Evolutionary conservation across 2,113 vertebrate species (phyloP), one percentile per base, ranked within the genome.

Genomic region (Cinclus mexicanus): DNA sequence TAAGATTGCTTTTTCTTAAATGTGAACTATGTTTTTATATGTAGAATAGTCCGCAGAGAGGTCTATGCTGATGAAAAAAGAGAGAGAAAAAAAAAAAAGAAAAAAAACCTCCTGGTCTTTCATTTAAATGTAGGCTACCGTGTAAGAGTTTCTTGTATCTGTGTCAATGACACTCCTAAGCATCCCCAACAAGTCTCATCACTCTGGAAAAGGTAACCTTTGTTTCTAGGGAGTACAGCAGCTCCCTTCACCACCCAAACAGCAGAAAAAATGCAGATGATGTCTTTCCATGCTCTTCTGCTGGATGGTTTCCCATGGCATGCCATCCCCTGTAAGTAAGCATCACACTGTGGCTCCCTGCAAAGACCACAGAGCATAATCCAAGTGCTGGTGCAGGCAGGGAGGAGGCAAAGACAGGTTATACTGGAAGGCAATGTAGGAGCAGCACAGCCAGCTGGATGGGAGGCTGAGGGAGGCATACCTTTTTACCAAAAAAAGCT

Each of bases 261-360:
- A 5, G 23, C 31, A 67, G 39, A 61, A 74, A 37, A 53, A 26
- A 23, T 9, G 42, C 10, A 42, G 35, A n/a, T 68, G 12, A 20
- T 4, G 0, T 9, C 10, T 49, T 14, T 39, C 39, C 28, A 49
- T 28, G 7, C 9, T 59, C 12, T 77, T 50, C 55, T 89, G 31
- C 55, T 37, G 24, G 10, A 10, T 7, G 5, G 6, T 29, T 80
- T 69, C 49, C 53, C 25, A 23, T 3, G 29, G 9, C 26, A 6
- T 35, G 26, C 8, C 10, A 22, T 16, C 5, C 8, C 20, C 28
- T 20, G 31, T n/a, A 52, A 56, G 31, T 47, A 17, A 74, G 6
- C 4, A n/a, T 15, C 2, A 0, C 4, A 11, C 12, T 52, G 50
- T 29, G 33, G 9, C 31, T 82, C n/a, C 31, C 28, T 3, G 2